Base-by-base conservation (phyloP, 2,888 invertebrate genomes). In the Eurois occulta region DNA sequence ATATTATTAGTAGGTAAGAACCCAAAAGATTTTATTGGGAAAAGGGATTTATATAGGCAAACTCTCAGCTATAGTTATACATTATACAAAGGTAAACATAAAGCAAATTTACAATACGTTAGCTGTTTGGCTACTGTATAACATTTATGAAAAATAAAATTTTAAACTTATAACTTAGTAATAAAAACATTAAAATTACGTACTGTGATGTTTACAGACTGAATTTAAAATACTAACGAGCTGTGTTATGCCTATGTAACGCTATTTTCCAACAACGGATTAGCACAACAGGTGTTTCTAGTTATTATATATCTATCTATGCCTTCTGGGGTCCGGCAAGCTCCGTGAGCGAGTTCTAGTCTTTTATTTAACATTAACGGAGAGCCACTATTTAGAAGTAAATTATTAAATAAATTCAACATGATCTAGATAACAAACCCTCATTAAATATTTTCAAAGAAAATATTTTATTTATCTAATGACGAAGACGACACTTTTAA, bases 401-500 rank as follows among this genome's bases (percentile, higher is more conserved):
- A 89, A 90, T 81, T 87, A 89, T 89, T 84, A 90, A 91, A 90
- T 87, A 90, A 91, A 88, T 90, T 90, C 83, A 84, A 91, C 88
- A 88, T 86, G 75, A 90, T 86, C 89, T 91, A 92, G 86, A 88
- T 91, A 92, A 93, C 90, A 88, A 91, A 92, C 86, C 86, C 86
- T 89, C 85, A 89, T 88, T 88, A 88, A 88, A 86, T 87, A 90
- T 85, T 89, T 86, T 86, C 84, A 90, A 89, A 86, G 88, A 89
- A 90, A 90, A 90, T 86, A 86, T 83, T 91, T 89, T 87, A 90
- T 89, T 87, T 89, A 88, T 86, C 87, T 89, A 89, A 89, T 89
- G 88, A 90, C 89, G 85, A 91, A 92, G 90, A 93, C 92, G 90
- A 93, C 91, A 94, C 91, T 91, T 91, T 91, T 90, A 90, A 93